These are phyloP conservation scores for Stegophylla sp. DNA, from an alignment of 2,888 invertebrate species.

Conservation along the genomic window DNA sequence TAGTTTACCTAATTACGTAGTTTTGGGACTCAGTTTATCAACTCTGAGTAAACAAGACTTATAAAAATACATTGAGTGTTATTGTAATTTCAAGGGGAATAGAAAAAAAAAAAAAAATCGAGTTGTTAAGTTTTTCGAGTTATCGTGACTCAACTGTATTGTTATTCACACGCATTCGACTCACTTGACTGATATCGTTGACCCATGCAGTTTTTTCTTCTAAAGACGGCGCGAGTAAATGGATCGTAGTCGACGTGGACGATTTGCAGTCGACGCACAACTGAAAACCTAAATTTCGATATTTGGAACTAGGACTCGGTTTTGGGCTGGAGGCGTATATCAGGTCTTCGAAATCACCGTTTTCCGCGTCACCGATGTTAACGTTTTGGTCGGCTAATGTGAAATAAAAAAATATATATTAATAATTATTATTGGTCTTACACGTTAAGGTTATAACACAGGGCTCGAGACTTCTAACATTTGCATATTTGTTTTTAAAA, in stretches of 20 bases:
- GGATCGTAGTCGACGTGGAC: conserved; percentile 76
- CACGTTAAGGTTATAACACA: no score
- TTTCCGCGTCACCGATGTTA: conserved; percentile 45
- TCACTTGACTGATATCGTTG: conserved; percentile 83
- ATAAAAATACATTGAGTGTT: no score
- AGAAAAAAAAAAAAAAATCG: no score
- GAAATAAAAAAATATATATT: neutral
- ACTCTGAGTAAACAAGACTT: no score
- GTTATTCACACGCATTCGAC: neutral
- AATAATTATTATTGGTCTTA: no score
- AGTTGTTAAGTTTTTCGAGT: no score
- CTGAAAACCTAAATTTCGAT: conserved; percentile 76
- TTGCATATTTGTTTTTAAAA: no score
- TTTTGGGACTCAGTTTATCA: no score
- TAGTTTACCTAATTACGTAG: no score
- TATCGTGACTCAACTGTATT: no score
- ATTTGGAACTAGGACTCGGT: conserved; percentile 63
- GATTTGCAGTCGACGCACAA: conserved; percentile 74
- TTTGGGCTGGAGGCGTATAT: conserved; percentile 57
- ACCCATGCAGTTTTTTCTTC: conserved; percentile 95
- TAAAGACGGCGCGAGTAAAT: conserved; percentile 78
- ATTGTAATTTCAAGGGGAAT: no score
- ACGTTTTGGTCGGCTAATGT: conserved; percentile 34
- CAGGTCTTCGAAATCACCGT: conserved; percentile 49
- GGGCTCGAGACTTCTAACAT: no score